A percentile compares a stretch with the other conserved stretches of the same genome.
Conservation (phyloP, 1,140 invertebrate genomes). For the Leucophenga varia region DNA sequence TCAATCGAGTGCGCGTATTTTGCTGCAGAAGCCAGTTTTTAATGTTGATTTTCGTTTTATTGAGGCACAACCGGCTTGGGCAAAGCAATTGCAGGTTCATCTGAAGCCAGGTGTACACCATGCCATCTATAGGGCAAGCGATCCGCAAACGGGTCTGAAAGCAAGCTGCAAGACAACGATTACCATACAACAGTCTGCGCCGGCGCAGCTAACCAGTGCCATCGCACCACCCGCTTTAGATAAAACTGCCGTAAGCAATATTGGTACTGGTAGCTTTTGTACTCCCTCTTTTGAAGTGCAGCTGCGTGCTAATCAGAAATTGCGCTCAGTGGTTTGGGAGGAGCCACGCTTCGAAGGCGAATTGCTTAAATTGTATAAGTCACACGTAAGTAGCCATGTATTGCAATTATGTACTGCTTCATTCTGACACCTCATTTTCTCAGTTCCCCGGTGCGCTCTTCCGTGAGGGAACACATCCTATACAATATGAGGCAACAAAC, state of each 20-base stretch:
- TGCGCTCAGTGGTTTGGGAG: conserved; percentile 65
- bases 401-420: too few species aligned
- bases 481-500: conserved; percentile 67
- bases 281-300: conserved; percentile 66
- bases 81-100: conserved; percentile 64
- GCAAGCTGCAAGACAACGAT: conserved; percentile 66
- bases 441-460: conserved; percentile 65
- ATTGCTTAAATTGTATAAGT: conserved; percentile 64
- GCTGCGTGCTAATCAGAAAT: conserved; percentile 60
- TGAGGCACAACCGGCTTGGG: conserved; percentile 65
- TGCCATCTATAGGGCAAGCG: conserved; percentile 64
- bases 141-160: conserved; percentile 60
- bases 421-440: too few species aligned
- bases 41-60: conserved; percentile 71
- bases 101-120: conserved; percentile 62
- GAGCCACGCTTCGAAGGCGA: conserved; percentile 67
- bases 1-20: conserved; percentile 60
- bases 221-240: too few species aligned
- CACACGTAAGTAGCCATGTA: conserved; percentile 65
- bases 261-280: conserved; percentile 57
- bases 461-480: conserved; percentile 62
- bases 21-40: conserved; percentile 66
- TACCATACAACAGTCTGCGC: conserved; percentile 60
- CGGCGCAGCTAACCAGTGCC: conserved; percentile 4
- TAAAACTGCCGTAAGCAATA: too few species aligned